Conservation (phyloP, 2,888 invertebrate genomes). For the Synergus itoensis region DNA sequence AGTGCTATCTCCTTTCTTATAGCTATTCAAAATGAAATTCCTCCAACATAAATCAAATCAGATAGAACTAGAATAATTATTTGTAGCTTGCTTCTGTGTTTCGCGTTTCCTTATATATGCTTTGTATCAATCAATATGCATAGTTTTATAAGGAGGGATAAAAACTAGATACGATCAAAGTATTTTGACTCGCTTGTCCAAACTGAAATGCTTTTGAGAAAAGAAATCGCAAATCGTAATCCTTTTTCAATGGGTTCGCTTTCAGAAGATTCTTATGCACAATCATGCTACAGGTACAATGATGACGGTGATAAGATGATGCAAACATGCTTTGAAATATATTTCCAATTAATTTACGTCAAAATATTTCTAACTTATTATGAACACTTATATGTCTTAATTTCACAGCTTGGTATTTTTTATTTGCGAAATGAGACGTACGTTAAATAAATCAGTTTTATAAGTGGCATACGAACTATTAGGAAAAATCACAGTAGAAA, state of each 20-base stretch:
- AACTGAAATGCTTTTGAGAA: no score
- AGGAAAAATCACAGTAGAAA: background rate
- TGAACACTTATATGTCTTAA: background rate
- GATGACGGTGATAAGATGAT: background rate
- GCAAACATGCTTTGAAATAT: background rate
- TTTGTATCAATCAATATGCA: no score
- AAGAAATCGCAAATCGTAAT: conserved; percentile 17
- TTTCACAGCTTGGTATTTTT: background rate
- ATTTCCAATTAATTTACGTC: background rate
- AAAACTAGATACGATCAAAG: no score
- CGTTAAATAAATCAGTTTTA: background rate
- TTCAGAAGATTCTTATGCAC: background rate
- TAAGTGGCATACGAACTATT: background rate
- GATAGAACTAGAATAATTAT: no score
- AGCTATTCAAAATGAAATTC: background rate
- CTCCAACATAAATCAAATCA: no score
- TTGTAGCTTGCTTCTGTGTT: no score
- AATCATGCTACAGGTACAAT: background rate
- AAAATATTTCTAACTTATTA: background rate
- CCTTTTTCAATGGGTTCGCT: background rate
- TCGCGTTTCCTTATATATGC: no score
- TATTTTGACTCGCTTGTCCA: no score
- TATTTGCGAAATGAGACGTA: background rate
- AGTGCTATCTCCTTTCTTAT: no score
- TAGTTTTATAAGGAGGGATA: no score